Conservation (phyloP, 2,113 vertebrate species). For the Pluvialis apricaria region DNA sequence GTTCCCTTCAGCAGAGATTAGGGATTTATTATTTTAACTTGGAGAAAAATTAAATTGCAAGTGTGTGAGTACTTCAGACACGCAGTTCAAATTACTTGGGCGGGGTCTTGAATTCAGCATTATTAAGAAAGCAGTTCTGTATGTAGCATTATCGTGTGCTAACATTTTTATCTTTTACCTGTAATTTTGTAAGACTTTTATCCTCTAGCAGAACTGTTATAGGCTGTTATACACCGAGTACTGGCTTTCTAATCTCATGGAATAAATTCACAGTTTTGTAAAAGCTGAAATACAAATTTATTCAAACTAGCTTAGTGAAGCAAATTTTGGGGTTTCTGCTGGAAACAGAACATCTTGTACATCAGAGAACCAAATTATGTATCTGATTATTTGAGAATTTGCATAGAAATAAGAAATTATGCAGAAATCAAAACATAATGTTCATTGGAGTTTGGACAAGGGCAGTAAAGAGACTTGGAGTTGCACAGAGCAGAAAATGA, state of each 20-base stretch:
- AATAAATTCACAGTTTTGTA: not conserved
- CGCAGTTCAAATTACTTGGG: not conserved
- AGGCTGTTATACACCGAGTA: not conserved
- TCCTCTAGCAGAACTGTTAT: not conserved
- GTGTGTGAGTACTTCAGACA: not conserved
- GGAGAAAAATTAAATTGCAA: not conserved
- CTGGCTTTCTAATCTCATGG: not conserved
- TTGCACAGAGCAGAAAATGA: not conserved
- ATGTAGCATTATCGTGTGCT: not conserved
- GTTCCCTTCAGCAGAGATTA: not conserved
- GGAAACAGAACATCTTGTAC: slow-evolving; percentile 43
- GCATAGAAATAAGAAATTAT: slow-evolving; percentile 65
- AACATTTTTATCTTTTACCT: not conserved
- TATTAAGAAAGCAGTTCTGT: not conserved
- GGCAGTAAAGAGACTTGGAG: not conserved
- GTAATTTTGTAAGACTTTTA: not conserved
- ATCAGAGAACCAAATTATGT: slow-evolving; percentile 49
- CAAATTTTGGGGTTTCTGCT: slow-evolving; percentile 11
- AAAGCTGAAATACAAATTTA: slow-evolving; percentile 26
- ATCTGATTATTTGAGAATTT: slow-evolving; percentile 59
- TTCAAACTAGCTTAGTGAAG: slow-evolving; percentile 43
- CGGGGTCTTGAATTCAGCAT: not conserved
- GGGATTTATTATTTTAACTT: not conserved
- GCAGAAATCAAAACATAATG: slow-evolving; percentile 38
- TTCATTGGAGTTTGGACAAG: slow-evolving; percentile 3